Conservation (phyloP, 2,888 invertebrate species). For the Leistus spinibarbis region DNA sequence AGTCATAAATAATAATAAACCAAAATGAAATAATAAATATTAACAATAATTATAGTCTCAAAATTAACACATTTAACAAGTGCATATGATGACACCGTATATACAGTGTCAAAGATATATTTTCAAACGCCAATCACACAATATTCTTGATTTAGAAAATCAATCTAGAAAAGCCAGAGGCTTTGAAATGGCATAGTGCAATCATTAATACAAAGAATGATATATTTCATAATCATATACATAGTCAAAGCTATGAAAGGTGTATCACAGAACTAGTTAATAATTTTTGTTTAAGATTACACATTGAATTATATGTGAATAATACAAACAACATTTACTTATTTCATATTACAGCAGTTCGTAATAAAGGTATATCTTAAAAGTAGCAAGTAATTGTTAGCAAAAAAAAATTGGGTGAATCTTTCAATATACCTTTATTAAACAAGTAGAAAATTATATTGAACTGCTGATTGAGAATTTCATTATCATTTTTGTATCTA, state of each 20-base stretch:
- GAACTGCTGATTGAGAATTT: slow-evolving; percentile 18
- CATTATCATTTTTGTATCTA: slow-evolving; percentile 1
- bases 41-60: slow-evolving; percentile 17
- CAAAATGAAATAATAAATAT: slow-evolving; percentile 27
- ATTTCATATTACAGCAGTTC: slow-evolving; percentile 20
- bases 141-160: slow-evolving; percentile 16
- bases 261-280: slow-evolving; percentile 40
- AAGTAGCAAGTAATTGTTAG: slow-evolving; percentile 9
- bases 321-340: slow-evolving; percentile 38
- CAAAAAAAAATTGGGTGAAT: slow-evolving; percentile 5
- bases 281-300: slow-evolving; percentile 28
- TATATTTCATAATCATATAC: slow-evolving; percentile 12
- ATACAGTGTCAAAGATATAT: background rate
- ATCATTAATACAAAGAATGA: slow-evolving; percentile 6
- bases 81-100: slow-evolving; percentile 18
- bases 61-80: slow-evolving; percentile 37
- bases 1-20: slow-evolving; percentile 21
- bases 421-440: background rate
- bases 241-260: slow-evolving; percentile 37
- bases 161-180: background rate
- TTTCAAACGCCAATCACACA: slow-evolving; percentile 24
- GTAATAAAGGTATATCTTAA: slow-evolving; percentile 19
- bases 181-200: slow-evolving; percentile 13
- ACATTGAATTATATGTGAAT: slow-evolving; percentile 29
- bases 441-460: slow-evolving; percentile 2